Evolutionary conservation across 2,888 invertebrate genomes (phyloP).

Genomic region (Torymus aiolomorphi): DNA sequence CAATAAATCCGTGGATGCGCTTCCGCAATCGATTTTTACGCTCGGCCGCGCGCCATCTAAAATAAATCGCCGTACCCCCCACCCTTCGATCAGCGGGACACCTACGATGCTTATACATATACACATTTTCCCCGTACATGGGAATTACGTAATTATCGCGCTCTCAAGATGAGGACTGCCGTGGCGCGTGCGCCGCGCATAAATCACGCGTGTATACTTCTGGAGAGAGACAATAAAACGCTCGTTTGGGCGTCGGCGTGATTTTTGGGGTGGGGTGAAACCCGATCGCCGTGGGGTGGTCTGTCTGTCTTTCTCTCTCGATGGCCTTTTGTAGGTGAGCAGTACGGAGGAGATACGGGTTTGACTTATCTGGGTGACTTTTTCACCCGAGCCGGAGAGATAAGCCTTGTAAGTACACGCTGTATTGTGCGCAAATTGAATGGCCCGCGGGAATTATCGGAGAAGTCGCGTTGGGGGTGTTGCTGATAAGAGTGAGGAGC

Average conservation of each 20-base stretch:
- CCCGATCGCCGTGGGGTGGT: constrained; percentile 45
- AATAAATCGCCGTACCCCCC: constrained; percentile 35
- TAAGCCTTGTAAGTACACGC: background rate
- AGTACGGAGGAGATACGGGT: background rate
- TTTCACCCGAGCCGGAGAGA: background rate
- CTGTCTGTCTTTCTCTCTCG: background rate
- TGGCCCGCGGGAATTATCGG: constrained; percentile 6
- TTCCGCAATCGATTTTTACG: constrained; percentile 42
- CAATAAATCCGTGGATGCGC: background rate
- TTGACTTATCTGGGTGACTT: background rate
- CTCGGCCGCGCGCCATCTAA: constrained; percentile 37
- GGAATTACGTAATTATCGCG: constrained; percentile 57
- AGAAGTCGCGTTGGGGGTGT: no score
- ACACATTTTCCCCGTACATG: constrained; percentile 40
- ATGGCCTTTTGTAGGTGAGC: background rate
- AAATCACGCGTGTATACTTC: constrained; percentile 46
- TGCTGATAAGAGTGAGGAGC: no score
- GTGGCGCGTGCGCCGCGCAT: constrained; percentile 22
- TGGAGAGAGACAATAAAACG: constrained; percentile 41
- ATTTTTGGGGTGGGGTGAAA: constrained; percentile 34
- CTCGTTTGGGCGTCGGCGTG: constrained; percentile 35
- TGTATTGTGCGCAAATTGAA: constrained; percentile 34
- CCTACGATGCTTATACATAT: background rate
- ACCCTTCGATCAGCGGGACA: constrained; percentile 21
- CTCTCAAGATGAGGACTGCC: constrained; percentile 50